Evolutionary conservation across 1,140 invertebrate species (phyloP).

Genomic region (Rhagoletis zephyria): DNA sequence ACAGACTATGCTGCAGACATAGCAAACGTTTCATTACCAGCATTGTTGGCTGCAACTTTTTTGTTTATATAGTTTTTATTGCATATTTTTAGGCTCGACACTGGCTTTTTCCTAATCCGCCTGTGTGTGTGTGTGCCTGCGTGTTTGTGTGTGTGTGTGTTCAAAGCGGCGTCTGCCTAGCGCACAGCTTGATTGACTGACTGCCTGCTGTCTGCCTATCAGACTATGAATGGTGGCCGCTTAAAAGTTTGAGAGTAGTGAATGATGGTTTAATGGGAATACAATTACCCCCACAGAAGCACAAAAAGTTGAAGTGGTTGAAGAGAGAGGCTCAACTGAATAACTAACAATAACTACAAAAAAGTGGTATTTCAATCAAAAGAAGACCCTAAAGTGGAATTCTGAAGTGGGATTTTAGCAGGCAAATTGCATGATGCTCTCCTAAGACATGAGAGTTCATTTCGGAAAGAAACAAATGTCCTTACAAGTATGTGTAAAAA

Average conservation of each 20-base stretch:
- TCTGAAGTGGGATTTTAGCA: too few relatives aligned
- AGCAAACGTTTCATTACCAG: slow-evolving; percentile 44
- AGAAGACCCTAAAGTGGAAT: too few relatives aligned
- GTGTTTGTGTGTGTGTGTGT: not conserved
- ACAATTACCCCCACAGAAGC: too few relatives aligned
- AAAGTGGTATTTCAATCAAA: too few relatives aligned
- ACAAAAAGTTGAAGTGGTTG: too few relatives aligned
- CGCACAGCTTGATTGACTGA: slow-evolving; percentile 12
- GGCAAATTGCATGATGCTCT: too few relatives aligned
- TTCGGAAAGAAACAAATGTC: too few relatives aligned
- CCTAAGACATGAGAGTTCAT: too few relatives aligned
- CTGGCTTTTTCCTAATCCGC: not conserved
- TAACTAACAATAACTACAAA: too few relatives aligned
- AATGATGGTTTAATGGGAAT: not conserved
- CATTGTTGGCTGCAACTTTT: slow-evolving; percentile 11
- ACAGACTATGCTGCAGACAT: not conserved
- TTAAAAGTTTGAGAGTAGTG: not conserved
- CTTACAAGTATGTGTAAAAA: too few relatives aligned
- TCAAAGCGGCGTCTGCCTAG: not conserved
- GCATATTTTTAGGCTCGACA: slow-evolving; percentile 45
- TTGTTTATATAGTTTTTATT: slow-evolving; percentile 41
- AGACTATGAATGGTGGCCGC: slow-evolving; percentile 23
- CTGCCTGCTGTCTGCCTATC: slow-evolving; percentile 31
- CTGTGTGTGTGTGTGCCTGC: too few relatives aligned
- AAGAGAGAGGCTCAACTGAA: too few relatives aligned